These are phyloP conservation scores for Oreamnos americanus DNA, from an alignment of 2,113 vertebrate species.

Conservation along the genomic window DNA sequence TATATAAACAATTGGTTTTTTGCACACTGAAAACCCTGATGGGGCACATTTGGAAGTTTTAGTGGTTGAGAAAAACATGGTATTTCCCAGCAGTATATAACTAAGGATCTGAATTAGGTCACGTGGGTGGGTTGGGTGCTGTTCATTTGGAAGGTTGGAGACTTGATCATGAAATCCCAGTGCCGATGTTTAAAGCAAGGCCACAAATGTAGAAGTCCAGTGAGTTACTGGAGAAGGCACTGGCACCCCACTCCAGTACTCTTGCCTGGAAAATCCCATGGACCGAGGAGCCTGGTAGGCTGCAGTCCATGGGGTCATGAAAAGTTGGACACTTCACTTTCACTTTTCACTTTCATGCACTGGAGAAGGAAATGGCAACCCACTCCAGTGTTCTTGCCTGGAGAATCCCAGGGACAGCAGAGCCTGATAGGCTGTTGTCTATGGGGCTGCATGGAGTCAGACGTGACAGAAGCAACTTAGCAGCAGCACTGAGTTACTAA, in stretches of 20 bases:
- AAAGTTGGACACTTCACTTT: no score
- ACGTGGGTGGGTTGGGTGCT: background rate
- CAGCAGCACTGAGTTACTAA: background rate
- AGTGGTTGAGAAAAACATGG: background rate
- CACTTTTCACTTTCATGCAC: no score
- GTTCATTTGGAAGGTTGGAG: background rate
- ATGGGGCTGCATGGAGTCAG: no score
- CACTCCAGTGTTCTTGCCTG: no score
- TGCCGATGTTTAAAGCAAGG: background rate
- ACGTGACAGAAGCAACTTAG: no score
- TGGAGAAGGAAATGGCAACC: no score
- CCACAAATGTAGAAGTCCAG: background rate
- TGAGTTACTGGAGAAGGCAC: background rate
- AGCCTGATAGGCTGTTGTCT: no score
- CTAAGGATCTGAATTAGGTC: background rate
- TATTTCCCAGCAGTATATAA: background rate
- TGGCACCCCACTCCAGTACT: no score
- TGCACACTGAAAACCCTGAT: background rate
- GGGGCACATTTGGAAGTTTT: background rate
- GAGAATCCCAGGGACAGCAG: no score
- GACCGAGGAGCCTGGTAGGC: no score
- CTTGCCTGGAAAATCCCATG: no score
- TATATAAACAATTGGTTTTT: background rate
- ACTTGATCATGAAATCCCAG: background rate
- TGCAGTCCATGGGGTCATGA: no score